Percentiles rank a stretch among this genome's conserved stretches.
Conservation (phyloP, 2,113 vertebrate genomes). For the Istiophorus platypterus region DNA sequence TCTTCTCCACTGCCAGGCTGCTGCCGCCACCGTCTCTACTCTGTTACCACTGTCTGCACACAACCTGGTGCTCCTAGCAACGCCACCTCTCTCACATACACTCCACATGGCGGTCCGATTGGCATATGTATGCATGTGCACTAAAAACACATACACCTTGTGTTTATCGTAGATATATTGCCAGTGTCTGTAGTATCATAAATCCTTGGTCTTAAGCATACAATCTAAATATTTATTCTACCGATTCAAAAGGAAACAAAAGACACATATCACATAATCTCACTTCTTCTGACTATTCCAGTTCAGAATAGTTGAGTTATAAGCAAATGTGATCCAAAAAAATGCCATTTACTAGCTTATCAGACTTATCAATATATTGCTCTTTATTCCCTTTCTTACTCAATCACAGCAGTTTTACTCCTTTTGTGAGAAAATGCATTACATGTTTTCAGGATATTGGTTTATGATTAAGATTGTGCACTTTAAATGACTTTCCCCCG, state of each 20-base stretch:
- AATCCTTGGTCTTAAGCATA: slow-evolving; percentile 45
- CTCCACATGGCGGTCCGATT: slow-evolving; percentile 72
- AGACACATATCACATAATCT: slow-evolving; percentile 25
- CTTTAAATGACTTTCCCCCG: background rate
- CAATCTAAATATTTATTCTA: slow-evolving; percentile 56
- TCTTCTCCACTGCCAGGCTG: slow-evolving; percentile 81
- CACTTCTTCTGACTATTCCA: slow-evolving; percentile 26
- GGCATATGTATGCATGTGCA: slow-evolving; percentile 27
- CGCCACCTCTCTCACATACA: slow-evolving; percentile 78
- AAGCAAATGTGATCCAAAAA: background rate
- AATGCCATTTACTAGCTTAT: background rate
- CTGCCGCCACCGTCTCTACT: slow-evolving; percentile 75
- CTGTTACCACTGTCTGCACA: slow-evolving; percentile 76
- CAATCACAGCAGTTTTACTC: background rate
- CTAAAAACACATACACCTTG: slow-evolving; percentile 36
- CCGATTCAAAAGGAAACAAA: slow-evolving; percentile 47
- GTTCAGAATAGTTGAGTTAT: slow-evolving; percentile 2
- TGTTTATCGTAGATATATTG: slow-evolving; percentile 54
- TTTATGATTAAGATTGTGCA: slow-evolving; percentile 27
- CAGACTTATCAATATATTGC: slow-evolving; percentile 17
- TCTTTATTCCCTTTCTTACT: slow-evolving; percentile 31
- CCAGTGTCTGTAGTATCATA: slow-evolving; percentile 33
- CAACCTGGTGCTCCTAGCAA: slow-evolving; percentile 87
- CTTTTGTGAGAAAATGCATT: slow-evolving; percentile 6
- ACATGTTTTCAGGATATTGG: slow-evolving; percentile 6